Evolutionary conservation across 2,797 vertebrate species (phyloP).

Genomic region (Prionace glauca): DNA sequence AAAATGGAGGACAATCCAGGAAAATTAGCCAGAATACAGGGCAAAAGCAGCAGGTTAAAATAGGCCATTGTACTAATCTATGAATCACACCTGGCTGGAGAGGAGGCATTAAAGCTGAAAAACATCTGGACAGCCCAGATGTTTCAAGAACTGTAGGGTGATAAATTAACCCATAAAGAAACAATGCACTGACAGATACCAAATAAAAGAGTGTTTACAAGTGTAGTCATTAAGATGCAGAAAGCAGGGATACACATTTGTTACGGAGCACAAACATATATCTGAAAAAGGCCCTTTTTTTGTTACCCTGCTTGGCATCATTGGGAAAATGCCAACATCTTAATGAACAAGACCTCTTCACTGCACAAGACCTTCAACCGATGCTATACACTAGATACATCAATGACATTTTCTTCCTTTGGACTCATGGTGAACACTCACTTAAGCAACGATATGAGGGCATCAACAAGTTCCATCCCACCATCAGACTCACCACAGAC

Average conservation of each 20-base stretch:
- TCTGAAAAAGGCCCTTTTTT: not conserved
- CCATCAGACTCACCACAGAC: no score
- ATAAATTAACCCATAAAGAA: not conserved
- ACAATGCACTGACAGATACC: not conserved
- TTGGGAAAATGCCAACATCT: not conserved
- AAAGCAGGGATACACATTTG: not conserved
- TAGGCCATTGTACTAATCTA: not conserved
- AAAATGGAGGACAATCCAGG: not conserved
- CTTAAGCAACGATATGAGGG: no score
- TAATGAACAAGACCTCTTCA: no score
- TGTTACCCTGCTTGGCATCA: not conserved
- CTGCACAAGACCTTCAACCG: no score
- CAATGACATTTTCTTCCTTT: no score
- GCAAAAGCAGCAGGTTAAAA: not conserved
- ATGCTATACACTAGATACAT: no score
- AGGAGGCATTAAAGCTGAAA: not conserved
- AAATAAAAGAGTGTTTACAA: not conserved
- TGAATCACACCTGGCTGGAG: not conserved
- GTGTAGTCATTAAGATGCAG: not conserved
- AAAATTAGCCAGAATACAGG: not conserved
- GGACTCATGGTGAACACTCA: no score
- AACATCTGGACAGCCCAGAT: not conserved
- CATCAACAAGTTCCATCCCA: no score
- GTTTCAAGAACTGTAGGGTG: not conserved
- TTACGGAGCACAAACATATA: not conserved